Evolutionary conservation across 2,113 vertebrate species (phyloP).

Genomic region (Dicaeum eximium): DNA sequence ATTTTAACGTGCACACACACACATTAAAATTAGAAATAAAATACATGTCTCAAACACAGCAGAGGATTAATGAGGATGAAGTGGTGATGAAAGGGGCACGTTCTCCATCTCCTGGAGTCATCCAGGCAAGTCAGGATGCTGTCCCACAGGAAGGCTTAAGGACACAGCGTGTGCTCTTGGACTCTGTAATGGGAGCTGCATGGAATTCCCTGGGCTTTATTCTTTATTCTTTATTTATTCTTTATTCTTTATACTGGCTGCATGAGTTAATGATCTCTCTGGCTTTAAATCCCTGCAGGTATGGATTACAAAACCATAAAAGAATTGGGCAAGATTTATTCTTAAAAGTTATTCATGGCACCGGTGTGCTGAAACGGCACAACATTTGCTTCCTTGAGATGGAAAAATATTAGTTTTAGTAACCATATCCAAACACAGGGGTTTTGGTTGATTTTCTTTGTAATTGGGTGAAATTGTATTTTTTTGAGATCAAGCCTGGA

Average conservation of each 20-base stretch:
- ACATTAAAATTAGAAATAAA: neutral
- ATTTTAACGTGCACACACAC: no score
- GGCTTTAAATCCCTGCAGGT: neutral
- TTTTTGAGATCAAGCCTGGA: neutral
- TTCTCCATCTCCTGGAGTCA: neutral
- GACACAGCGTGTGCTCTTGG: neutral
- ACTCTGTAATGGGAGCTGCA: neutral
- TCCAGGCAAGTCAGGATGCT: neutral
- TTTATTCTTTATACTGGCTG: neutral
- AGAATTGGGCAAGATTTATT: neutral
- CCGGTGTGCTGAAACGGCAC: neutral
- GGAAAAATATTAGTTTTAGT: neutral
- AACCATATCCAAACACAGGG: neutral
- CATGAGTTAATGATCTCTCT: neutral
- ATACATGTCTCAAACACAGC: neutral
- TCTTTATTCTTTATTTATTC: neutral
- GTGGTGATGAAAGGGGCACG: neutral
- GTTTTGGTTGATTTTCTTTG: neutral
- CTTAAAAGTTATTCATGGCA: neutral
- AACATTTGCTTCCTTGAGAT: neutral
- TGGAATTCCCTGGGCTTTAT: neutral
- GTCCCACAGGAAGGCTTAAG: neutral
- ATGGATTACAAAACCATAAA: neutral
- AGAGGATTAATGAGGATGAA: neutral
- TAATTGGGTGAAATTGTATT: neutral